These are phyloP conservation scores for Bettongia penicillata DNA, from an alignment of 2,113 vertebrate species.

Conservation along the genomic window DNA sequence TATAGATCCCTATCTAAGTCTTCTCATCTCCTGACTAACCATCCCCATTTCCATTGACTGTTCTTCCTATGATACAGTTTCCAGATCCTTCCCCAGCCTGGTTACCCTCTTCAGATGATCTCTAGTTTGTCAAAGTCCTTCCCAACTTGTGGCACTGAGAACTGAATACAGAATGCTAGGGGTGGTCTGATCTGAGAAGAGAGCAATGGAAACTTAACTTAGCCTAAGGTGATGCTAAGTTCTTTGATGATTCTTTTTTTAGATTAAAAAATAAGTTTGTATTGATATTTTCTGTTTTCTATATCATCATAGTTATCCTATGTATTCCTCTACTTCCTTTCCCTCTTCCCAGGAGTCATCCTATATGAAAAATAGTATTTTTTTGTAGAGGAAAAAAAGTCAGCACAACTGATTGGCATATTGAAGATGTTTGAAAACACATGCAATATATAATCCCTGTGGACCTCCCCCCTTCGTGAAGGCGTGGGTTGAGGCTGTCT, in stretches of 20 bases:
- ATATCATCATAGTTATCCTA: background rate
- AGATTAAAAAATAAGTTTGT: background rate
- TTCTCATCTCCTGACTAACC: background rate
- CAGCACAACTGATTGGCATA: background rate
- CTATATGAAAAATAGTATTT: background rate
- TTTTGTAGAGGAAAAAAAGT: background rate
- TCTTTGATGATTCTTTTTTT: background rate
- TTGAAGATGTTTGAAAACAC: background rate
- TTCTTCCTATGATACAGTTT: background rate
- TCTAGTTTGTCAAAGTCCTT: background rate
- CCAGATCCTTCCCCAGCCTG: background rate
- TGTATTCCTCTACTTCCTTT: background rate
- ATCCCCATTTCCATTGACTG: background rate
- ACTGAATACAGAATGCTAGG: background rate
- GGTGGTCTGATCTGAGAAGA: background rate
- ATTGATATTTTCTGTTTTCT: background rate
- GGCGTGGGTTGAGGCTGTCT: background rate
- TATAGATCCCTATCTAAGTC: background rate
- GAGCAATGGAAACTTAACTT: background rate
- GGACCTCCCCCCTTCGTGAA: background rate
- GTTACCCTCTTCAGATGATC: background rate
- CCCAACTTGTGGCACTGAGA: background rate
- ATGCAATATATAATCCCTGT: background rate
- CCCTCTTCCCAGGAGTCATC: background rate
- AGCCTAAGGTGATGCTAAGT: background rate